Evolutionary conservation across 2,113 vertebrate species (phyloP), one percentile per base, ranked within the genome.

Genomic region (Alectura lathami): DNA sequence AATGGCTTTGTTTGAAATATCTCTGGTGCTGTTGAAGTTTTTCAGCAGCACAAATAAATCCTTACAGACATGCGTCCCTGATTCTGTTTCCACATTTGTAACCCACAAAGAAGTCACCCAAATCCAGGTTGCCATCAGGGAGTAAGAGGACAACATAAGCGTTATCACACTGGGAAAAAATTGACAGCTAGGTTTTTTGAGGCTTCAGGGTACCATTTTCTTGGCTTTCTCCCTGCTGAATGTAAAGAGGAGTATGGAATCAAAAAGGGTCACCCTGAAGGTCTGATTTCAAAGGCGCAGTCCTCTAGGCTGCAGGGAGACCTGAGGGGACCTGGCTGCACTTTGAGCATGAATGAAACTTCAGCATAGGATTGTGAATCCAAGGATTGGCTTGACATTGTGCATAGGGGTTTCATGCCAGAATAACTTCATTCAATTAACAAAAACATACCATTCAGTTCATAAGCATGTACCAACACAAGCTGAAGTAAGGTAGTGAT

Each of bases 1-100:
- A 95, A 97, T 76, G 6, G 54, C 86, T 96, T 96, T 13, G 6
- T 86, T 95, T 96, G 87, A 97, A 97, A 83, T 92, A 78, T 91
- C 91, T 96, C 93, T 87, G 87, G 48, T 91, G 96, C 89, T 97
- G 74, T 48, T 93, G 50, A 91, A 21, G 57, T 82, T 96, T 96
- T 95, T 97, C 70, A 90, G 60, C 51, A 70, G 62, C 42, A 70
- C 38, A 51, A 72, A 92, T 75, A 59, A 32, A 6, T 1, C 4
- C 21, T 78, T 50, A 14, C 63, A 75, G 1, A 0, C 73, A 57
- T 56, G 45, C 2, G 0, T 83, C 78, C 51, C 78, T 75, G 63
- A 86, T 32, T 75, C 64, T 86, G 36, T 64, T 88, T 86, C 30
- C 54, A 43, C 43, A 69, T 91, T 88, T 1, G 0, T 78, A 91